Conservation (phyloP, 1,140 invertebrate species). For the Trachelipus rathkii region DNA sequence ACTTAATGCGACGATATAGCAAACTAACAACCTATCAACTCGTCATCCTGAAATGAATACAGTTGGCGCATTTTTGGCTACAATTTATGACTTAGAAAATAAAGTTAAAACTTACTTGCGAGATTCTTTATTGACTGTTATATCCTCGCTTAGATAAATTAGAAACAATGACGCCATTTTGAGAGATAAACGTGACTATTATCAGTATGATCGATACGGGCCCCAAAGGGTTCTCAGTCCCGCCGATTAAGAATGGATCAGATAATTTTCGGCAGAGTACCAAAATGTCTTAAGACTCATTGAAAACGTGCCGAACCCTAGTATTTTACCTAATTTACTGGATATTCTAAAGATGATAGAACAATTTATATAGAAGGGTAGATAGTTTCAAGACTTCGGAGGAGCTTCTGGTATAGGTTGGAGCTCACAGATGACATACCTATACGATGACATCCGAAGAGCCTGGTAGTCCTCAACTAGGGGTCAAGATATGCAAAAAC, state of each 20-base stretch:
- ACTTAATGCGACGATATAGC: not conserved
- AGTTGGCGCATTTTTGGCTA: not conserved
- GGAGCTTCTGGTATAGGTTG: not conserved
- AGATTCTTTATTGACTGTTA: not conserved
- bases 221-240: not conserved
- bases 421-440: not conserved
- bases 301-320: not conserved
- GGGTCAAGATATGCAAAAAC: not conserved
- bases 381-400: not conserved
- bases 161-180: slow-evolving; percentile 4
- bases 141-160: not conserved
- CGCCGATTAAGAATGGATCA: not conserved
- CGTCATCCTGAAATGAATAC: not conserved
- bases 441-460: not conserved
- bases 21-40: not conserved
- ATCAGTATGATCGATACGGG: not conserved
- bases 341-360: not conserved
- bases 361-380: not conserved
- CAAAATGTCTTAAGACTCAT: not conserved
- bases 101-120: not conserved
- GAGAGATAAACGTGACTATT: not conserved
- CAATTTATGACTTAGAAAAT: not conserved
- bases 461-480: not conserved
- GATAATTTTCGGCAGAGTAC: not conserved
- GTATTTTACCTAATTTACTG: not conserved